Evolutionary conservation across 2,888 invertebrate species (phyloP), one percentile per base, ranked within the genome.

Genomic region (Eupithecia abbreviata): DNA sequence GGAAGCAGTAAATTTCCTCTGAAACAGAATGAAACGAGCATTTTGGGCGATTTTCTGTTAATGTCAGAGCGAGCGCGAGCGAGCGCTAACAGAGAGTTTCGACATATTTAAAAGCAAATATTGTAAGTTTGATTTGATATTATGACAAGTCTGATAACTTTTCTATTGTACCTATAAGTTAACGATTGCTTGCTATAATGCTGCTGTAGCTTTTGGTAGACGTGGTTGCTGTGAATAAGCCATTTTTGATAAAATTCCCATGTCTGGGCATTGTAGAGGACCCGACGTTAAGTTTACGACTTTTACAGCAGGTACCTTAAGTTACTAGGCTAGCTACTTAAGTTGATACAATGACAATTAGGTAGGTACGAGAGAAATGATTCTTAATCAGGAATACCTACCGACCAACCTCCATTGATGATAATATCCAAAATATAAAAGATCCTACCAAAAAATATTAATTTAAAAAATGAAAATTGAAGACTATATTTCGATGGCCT

Each of bases 1-100:
- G 62, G n/a, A 62, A 62, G 30, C 30, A 58, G 18, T 62, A 62
- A 62, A 62, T 62, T 62, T 62, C 58, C 58, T 58, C 18, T 58
- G 18, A 58, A 58, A 3, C 18, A 18, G 18, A 58, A 10, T 18
- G 55, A 55, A 55, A 55, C 55, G 55, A 55, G 55, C n/a, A 55
- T 55, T n/a, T 55, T n/a, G 55, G 9, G 7, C 30, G 30, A 30
- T 62, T 62, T 62, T 62, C 62, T 30, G 62, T 30, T 30, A 10
- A 10, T n/a, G n/a, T 58, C 62, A 30, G 30, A 30, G 6, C 30
- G 0, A 12, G 30, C 12, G 30, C 30, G 30, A 30, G 30, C 30
- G 30, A 30, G 30, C 10, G 58, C 18, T 3, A 9, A 58, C 10
- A 10, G 18, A 58, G 18, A 58, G 58, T 58, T 58, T 3, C 18